Conservation (phyloP, 30 jellyfish, hydroid and myxozoan genomes). For the Aurelia sp. region DNA sequence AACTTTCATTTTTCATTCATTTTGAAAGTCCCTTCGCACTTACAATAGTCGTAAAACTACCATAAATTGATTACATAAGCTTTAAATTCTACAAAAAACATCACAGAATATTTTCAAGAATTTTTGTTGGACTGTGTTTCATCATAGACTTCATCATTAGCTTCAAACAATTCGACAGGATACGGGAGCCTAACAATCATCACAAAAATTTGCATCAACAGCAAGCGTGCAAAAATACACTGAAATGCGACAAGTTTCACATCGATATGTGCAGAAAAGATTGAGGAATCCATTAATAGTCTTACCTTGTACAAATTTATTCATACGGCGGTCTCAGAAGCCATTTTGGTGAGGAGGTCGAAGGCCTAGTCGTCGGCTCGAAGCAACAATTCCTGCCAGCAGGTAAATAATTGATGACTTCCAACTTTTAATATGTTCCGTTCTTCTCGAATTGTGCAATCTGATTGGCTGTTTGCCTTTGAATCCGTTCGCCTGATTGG, state of each 20-base stretch:
- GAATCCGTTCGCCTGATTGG: not conserved
- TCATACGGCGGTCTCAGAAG: conserved; percentile 52
- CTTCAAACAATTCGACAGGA: not conserved
- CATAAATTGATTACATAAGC: no score
- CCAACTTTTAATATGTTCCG: conserved; percentile 22
- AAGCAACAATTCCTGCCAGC: conserved; percentile 20
- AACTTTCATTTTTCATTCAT: no score
- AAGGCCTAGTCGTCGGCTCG: not conserved
- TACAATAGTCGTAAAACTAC: no score
- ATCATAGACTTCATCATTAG: no score
- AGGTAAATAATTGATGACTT: conserved; percentile 21
- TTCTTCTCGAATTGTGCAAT: not conserved
- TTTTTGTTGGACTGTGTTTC: no score
- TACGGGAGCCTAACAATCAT: not conserved
- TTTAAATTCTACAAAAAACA: no score
- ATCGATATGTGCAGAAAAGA: not conserved
- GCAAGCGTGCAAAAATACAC: not conserved
- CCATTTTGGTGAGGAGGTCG: conserved; percentile 14
- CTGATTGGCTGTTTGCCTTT: conserved; percentile 24
- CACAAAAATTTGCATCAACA: not conserved
- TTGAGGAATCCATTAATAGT: not conserved
- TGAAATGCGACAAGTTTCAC: not conserved
- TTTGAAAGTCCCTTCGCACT: no score
- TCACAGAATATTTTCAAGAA: no score
- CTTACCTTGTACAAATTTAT: conserved; percentile 20